These are phyloP conservation scores for Actinostola sp. DNA, from an alignment of 92 coral and sea anemone species.

Conservation along the genomic window DNA sequence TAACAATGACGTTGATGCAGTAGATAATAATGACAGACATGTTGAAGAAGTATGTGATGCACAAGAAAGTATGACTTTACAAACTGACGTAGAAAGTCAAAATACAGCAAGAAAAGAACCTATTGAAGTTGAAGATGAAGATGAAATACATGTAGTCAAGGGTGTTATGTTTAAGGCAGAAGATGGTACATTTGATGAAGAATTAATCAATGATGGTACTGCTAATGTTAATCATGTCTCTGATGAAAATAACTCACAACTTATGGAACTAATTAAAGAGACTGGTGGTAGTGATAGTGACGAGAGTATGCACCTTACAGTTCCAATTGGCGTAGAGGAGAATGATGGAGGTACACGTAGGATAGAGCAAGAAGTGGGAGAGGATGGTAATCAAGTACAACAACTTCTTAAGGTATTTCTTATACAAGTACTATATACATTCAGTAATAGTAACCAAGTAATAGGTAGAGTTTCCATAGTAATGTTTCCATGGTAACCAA, in stretches of 20 bases:
- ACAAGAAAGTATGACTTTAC: neutral
- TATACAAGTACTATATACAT: neutral
- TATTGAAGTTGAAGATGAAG: slow-evolving; percentile 14
- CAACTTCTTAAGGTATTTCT: slow-evolving; percentile 4
- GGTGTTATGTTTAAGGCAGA: slow-evolving; percentile 6
- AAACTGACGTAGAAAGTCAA: too few species aligned
- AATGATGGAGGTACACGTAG: neutral
- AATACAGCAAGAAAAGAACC: neutral
- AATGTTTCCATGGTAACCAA: too few species aligned
- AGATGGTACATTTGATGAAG: neutral
- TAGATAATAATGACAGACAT: neutral
- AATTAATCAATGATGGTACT: neutral
- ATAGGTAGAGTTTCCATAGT: too few species aligned
- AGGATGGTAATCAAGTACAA: neutral
- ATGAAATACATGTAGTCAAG: slow-evolving; percentile 1
- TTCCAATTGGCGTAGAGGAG: neutral
- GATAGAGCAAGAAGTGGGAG: neutral
- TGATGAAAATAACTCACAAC: neutral
- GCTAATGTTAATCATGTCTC: neutral
- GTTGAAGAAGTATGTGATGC: neutral
- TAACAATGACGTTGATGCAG: neutral
- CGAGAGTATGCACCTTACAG: neutral
- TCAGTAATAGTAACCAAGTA: neutral
- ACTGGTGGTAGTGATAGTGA: too few species aligned
- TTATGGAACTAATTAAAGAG: neutral